Base-by-base conservation (phyloP, 1,140 invertebrate species). In the Neodiprion pinetum region DNA sequence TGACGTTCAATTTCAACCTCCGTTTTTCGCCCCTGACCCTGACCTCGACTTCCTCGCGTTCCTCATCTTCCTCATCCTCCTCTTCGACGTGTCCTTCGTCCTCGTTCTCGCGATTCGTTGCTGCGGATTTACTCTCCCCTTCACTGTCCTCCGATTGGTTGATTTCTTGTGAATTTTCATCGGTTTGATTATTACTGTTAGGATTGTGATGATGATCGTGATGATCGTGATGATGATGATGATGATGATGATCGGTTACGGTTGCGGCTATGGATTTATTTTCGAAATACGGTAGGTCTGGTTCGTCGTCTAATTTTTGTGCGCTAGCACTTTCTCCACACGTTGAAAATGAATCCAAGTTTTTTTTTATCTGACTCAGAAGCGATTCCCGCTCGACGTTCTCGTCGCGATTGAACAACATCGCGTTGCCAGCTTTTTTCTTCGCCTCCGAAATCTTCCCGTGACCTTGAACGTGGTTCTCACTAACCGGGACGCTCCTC, bases 321-420 rank as follows among this genome's bases (percentile, higher is more conserved):
- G 7, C 70, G 67, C 70, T 81, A 86, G 71, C 82, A 84, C 73
- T 81, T 77, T 82, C 82, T 79, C 86, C 87, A 88, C 76, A 82
- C 9, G 49, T 73, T 80, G 81, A 88, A 87, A 88, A 88, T 77
- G 81, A 76, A 88, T 84, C 87, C 86, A 86, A 88, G 87, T 88
- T 88, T 88, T 88, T 88, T 88, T 88, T 88, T 88, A 88, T 82
- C 86, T 85, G 84, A 72, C 74, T 72, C 0, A 88, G 74, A 17
- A 88, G 67, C 66, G 82, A 76, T 9, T 82, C 78, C 1, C 77
- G 72, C 48, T 65, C 61, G 4, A 65, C 74, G 68, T 40, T 40
- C 28, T 40, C 70, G 66, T 73, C 1, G 76, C 80, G 14, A 14
- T 14, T 14, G 61, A 17, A 65, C 61, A 14, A 67, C 48, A 78